Percentiles rank a stretch among this genome's conserved stretches.
Evolutionary conservation across 1,140 invertebrate species (phyloP).

Genomic region (Drosophila baimaii): DNA sequence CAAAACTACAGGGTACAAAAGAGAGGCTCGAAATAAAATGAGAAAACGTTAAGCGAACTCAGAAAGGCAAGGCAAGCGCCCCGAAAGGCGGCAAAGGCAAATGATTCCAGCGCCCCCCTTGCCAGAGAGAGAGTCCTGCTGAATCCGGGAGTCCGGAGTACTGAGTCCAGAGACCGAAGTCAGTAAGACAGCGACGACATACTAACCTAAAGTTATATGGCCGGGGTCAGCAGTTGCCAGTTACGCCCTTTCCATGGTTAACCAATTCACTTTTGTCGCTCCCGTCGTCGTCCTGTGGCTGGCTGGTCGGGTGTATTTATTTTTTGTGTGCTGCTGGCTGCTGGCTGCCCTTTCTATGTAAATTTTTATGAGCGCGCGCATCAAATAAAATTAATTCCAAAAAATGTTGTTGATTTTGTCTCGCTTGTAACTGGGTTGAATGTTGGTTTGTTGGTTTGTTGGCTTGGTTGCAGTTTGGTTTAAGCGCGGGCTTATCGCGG

Average conservation of each 20-base stretch:
- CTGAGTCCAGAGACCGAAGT: slow-evolving; percentile 41
- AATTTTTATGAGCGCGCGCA: slow-evolving; percentile 76
- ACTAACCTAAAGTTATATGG: slow-evolving; percentile 79
- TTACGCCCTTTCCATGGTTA: slow-evolving; percentile 66
- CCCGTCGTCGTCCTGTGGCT: slow-evolving; percentile 33
- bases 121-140: slow-evolving; percentile 1
- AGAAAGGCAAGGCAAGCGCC: slow-evolving; percentile 13
- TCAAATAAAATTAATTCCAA: slow-evolving; percentile 76
- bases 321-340: slow-evolving; percentile 21
- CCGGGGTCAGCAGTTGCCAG: slow-evolving; percentile 72
- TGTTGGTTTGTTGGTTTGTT: not conserved
- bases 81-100: slow-evolving; percentile 20
- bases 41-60: slow-evolving; percentile 16
- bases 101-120: slow-evolving; percentile 1
- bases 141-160: not conserved
- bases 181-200: slow-evolving; percentile 58
- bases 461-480: slow-evolving; percentile 50
- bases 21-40: slow-evolving; percentile 29
- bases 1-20: not conserved
- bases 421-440: slow-evolving; percentile 37
- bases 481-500: slow-evolving; percentile 12
- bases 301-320: slow-evolving; percentile 38
- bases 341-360: slow-evolving; percentile 73
- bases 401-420: slow-evolving; percentile 63
- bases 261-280: slow-evolving; percentile 63